Evolutionary conservation across 2,888 invertebrate genomes (phyloP).

Genomic region (Pseudanteris insignis): DNA sequence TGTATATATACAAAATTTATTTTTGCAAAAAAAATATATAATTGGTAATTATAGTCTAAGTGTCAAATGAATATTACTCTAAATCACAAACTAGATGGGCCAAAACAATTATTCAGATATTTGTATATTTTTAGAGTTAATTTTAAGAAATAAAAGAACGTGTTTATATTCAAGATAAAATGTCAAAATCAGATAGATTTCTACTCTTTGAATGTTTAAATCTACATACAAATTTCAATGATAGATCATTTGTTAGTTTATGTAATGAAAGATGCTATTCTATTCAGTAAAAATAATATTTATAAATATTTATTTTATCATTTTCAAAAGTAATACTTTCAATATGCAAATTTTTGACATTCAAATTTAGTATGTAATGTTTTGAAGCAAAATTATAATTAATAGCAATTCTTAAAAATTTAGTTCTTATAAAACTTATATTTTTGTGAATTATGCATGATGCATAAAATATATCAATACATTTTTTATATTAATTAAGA

Average conservation of each 20-base stretch:
- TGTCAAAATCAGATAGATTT: slow-evolving; percentile 1
- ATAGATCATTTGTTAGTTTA: no score
- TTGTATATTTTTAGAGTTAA: slow-evolving; percentile 7
- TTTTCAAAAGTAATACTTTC: no score
- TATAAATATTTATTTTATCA: no score
- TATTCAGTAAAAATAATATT: no score
- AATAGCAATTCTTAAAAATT: no score
- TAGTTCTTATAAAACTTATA: no score
- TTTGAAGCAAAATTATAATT: no score
- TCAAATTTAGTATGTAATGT: no score
- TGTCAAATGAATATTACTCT: slow-evolving; percentile 31
- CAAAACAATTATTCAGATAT: slow-evolving; percentile 22
- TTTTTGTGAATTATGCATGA: no score
- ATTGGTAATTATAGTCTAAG: slow-evolving; percentile 31
- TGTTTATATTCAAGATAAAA: slow-evolving; percentile 11
- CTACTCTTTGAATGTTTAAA: not conserved
- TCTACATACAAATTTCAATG: no score
- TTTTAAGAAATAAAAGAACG: slow-evolving; percentile 12
- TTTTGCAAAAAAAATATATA: slow-evolving; percentile 23
- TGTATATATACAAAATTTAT: slow-evolving; percentile 33
- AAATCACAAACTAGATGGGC: slow-evolving; percentile 20
- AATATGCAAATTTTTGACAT: no score
- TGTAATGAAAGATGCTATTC: no score
- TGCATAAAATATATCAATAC: slow-evolving; percentile 6
- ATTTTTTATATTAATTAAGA: slow-evolving; percentile 12